Evolutionary conservation across 1,140 invertebrate species (phyloP), one percentile per base, ranked within the genome.

Genomic region (Eriocheir sinensis): DNA sequence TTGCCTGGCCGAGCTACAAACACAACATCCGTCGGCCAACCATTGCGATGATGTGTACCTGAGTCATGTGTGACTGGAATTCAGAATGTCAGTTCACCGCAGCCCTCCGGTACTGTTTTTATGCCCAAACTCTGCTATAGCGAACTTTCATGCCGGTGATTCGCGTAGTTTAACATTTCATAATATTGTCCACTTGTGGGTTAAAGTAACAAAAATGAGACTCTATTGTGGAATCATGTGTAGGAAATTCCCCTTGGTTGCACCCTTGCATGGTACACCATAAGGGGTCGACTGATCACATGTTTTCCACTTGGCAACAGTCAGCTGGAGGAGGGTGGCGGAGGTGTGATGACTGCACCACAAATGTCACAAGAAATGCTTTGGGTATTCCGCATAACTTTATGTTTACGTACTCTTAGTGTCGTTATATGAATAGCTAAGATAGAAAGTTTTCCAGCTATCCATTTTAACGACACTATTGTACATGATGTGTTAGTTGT

Each of bases 271-370:
- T 72, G 60, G 21, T 21, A n/a, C 21, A 21, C 6, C 21, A n/a
- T 72, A 72, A 27, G 27, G 60, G 21, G 60, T 72, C n/a, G 60
- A 12, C 6, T 21, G 60, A 72, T 72, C 60, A 72, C 60, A 72
- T 72, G 60, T 72, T 72, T 72, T 72, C 8, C 60, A 72, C 60
- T 72, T 72, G 60, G 60, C 60, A 72, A 72, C 60, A 72, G 60
- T 72, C 60, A 72, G 60, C 60, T 72, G 60, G 27, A n/a, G 27
- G 21, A 72, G 60, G 60, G 60, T 72, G 60, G 60, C 60, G 60
- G 60, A 72, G 60, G 60, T 8, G n/a, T 21, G 60, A 72, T 72
- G 60, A 72, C 27, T 72, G 1, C 1, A n/a, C 27, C 6, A 72
- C 60, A 53, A 53, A 72, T 72, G 60, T 72, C 21, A 21, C 21